Evolutionary conservation across 2,797 vertebrate species (phyloP), one percentile per base, ranked within the genome.

Genomic region (Sebastes vulpes): DNA sequence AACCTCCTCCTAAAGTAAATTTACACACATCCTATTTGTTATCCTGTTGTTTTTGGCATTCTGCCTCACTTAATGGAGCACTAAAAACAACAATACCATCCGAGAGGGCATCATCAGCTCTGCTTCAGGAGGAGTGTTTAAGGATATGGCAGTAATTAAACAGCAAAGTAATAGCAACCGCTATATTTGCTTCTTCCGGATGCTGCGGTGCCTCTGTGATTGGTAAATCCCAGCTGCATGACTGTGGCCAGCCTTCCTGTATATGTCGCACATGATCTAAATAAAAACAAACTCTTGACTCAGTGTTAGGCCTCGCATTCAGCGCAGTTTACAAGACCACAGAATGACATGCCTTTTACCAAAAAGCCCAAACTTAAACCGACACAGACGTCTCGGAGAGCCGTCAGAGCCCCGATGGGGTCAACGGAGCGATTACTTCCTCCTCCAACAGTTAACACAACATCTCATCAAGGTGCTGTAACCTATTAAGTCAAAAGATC

Each of bases 271-370:
- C 84, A 87, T 72, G 77, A 89, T 79, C 88, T 91, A 89, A 94
- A 95, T 92, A 91, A 92, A 95, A 93, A 93, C 88, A 90, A 92
- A 90, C 78, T 82, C 82, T 88, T 90, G 91, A 91, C 82, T 93
- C 86, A 88, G 82, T 89, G 82, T 88, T 70, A 76, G 85, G 82
- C 84, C 87, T 85, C 64, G 52, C 85, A 90, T 75, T 85, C 89
- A 69, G 84, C 68, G 9, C 67, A 72, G 72, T 94, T 95, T 93
- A 94, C 90, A 91, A 94, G 93, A 93, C 93, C 93, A 71, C 93
- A 91, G 89, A 90, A 88, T 91, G 90, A 89, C 86, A 90, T 90
- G 91, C 77, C 87, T 90, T 86, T 81, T 65, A 87, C 86, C 79
- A 78, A 88, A 83, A 77, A 77, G 18, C 77, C 66, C 72, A 52